These are phyloP conservation scores for Bungarus multicinctus DNA, from an alignment of 2,113 vertebrate species.

Conservation along the genomic window DNA sequence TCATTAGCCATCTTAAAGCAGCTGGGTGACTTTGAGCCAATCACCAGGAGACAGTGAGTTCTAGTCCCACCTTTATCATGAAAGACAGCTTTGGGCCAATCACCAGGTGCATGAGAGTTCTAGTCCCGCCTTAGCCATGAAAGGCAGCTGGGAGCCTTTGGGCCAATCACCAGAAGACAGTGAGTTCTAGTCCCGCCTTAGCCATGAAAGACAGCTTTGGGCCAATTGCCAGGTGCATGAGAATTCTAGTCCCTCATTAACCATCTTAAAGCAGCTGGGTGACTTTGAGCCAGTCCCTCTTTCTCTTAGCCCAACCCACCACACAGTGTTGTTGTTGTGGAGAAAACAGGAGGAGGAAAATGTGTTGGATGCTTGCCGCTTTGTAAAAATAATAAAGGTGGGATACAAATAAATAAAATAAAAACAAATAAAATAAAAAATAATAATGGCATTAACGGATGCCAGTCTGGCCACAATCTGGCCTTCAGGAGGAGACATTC, in stretches of 20 bases:
- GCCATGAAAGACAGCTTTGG: too few relatives aligned
- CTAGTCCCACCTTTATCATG: too few relatives aligned
- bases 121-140: too few relatives aligned
- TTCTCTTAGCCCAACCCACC: neutral
- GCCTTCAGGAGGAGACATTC: neutral
- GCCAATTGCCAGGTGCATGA: too few relatives aligned
- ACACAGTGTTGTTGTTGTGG: neutral
- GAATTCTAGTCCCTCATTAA: too few relatives aligned
- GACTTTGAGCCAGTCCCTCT: too few relatives aligned
- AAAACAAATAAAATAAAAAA: neutral
- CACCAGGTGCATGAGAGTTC: neutral
- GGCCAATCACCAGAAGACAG: fast-evolving
- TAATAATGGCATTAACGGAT: neutral
- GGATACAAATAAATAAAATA: too few relatives aligned
- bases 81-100: neutral
- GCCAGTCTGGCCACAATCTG: neutral
- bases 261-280: too few relatives aligned
- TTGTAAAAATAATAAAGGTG: neutral
- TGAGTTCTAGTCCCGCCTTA: too few relatives aligned
- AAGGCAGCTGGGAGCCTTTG: neutral
- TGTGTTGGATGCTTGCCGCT: neutral
- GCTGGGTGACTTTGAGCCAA: too few relatives aligned
- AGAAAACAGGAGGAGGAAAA: neutral
- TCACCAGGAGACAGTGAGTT: too few relatives aligned
- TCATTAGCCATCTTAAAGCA: too few relatives aligned